A percentile compares a stretch with the other conserved stretches of the same genome.
phyloP scores from a whole-genome alignment of 2,113 vertebrate genomes.

The Cavia porcellus region DNA sequence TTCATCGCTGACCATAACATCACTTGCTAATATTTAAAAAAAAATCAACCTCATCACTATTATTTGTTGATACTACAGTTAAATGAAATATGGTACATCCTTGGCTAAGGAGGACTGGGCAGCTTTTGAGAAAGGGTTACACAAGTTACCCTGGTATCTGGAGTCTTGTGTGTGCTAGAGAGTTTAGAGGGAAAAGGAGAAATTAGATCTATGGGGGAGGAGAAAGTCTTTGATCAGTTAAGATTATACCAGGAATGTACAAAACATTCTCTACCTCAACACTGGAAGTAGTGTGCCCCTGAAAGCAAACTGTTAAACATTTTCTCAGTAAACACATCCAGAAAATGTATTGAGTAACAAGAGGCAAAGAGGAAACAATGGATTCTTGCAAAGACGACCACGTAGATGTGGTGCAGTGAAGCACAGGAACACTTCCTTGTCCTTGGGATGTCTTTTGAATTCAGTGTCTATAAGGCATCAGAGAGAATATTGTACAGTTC shows the following conservation, averaged over 20 bases:
- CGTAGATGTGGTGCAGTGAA: background rate
- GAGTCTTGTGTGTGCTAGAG: background rate
- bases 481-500: conserved; percentile 52
- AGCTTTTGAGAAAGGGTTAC: background rate
- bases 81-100: conserved; percentile 45
- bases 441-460: conserved; percentile 75
- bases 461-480: conserved; percentile 52
- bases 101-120: conserved; percentile 23
- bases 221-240: conserved; percentile 41
- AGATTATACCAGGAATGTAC: background rate
- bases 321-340: background rate
- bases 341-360: background rate
- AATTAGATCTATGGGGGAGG: background rate
- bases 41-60: background rate
- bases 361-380: background rate
- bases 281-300: rapidly evolving
- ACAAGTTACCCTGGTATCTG: background rate
- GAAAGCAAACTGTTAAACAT: background rate
- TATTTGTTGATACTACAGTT: conserved; percentile 1
- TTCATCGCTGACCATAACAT: conserved; percentile 16
- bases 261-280: background rate
- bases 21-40: conserved; percentile 29
- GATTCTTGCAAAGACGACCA: background rate
- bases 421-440: background rate
- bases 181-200: background rate